Evolutionary conservation across 2,113 vertebrate species (phyloP).

Genomic region (Myodes glareolus): DNA sequence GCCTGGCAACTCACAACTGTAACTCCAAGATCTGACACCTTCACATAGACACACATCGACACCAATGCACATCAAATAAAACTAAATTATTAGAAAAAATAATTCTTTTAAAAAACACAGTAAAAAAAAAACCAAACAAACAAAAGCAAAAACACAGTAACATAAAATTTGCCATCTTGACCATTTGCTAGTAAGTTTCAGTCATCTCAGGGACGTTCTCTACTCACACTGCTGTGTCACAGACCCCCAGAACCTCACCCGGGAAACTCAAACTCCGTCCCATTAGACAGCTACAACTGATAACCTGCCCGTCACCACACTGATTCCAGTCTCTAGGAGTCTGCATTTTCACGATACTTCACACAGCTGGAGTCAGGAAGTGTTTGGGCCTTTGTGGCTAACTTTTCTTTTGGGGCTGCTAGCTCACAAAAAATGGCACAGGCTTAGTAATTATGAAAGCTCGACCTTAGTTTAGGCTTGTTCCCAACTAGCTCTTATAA

Average conservation of each 20-base stretch:
- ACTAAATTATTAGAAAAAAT: too few relatives aligned
- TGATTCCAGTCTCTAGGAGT: not conserved
- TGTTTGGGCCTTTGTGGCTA: not conserved
- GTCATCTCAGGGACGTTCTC: not conserved
- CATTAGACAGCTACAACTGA: not conserved
- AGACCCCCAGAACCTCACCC: not conserved
- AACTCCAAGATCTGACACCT: too few relatives aligned
- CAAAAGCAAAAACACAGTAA: not conserved
- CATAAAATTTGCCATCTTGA: not conserved
- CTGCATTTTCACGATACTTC: not conserved
- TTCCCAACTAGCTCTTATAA: too few relatives aligned
- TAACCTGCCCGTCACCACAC: not conserved
- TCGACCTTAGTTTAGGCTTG: too few relatives aligned
- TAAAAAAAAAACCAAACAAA: not conserved
- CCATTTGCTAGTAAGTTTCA: not conserved
- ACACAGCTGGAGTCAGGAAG: not conserved
- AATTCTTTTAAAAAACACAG: too few relatives aligned
- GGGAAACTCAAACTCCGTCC: not conserved
- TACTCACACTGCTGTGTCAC: not conserved
- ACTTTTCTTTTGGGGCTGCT: too few relatives aligned
- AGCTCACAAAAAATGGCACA: too few relatives aligned
- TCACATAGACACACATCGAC: too few relatives aligned
- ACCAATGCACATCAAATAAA: too few relatives aligned
- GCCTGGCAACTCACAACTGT: too few relatives aligned
- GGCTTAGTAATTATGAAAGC: too few relatives aligned